Evolutionary conservation across 2,888 invertebrate genomes (phyloP).

Genomic region (Neocrepidodera transversa): DNA sequence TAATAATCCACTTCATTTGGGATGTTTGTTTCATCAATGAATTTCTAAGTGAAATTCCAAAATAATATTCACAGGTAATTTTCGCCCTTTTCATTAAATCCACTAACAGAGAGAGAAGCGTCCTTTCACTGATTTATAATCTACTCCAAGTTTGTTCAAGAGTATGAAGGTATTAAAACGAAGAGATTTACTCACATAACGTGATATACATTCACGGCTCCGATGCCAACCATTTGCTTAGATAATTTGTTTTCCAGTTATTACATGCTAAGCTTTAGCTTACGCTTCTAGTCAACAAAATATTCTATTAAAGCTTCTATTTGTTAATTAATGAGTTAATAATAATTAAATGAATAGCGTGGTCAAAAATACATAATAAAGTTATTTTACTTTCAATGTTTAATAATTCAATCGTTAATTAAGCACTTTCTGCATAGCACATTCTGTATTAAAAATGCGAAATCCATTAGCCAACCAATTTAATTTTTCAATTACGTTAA

Average conservation of each 20-base stretch:
- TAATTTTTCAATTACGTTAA: no score
- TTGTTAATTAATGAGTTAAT: no score
- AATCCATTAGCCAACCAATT: no score
- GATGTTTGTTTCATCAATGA: constrained; percentile 16
- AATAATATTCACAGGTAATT: constrained; percentile 24
- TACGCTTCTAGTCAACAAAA: neutral
- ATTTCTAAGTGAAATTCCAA: neutral
- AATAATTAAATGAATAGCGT: no score
- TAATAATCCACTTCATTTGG: constrained; percentile 14
- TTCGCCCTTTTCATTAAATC: constrained; percentile 27
- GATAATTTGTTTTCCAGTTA: constrained; percentile 5
- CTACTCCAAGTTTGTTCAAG: constrained; percentile 25
- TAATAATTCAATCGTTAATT: no score
- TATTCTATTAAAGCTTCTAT: neutral
- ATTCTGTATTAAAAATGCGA: no score
- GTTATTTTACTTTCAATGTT: no score
- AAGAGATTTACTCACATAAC: constrained; percentile 18
- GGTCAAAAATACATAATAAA: no score
- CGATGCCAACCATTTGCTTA: constrained; percentile 2
- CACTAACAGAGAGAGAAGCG: constrained; percentile 19
- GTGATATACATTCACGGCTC: constrained; percentile 11
- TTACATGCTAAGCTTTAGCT: neutral
- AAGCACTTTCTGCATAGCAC: no score
- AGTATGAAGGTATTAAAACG: constrained; percentile 24
- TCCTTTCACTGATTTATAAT: constrained; percentile 21